These are phyloP conservation scores for Hyalella azteca DNA, from an alignment of 2,888 invertebrate genomes.

Conservation along the genomic window DNA sequence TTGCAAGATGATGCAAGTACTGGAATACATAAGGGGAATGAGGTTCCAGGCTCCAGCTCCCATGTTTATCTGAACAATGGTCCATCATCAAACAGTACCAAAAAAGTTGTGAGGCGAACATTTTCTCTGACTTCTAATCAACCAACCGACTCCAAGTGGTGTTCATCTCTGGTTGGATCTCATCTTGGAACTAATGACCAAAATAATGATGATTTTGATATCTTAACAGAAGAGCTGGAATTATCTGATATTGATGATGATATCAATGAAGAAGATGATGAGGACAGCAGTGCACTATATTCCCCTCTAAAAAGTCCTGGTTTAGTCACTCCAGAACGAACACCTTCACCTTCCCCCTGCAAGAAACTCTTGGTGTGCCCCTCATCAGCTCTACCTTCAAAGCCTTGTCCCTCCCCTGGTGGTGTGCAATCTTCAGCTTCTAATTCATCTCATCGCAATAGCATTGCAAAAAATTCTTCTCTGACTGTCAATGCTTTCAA, in stretches of 20 bases:
- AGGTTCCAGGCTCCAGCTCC: too few species aligned
- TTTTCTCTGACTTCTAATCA: background rate
- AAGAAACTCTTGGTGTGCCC: background rate
- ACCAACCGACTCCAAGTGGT: too few species aligned
- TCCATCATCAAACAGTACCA: too few species aligned
- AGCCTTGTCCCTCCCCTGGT: background rate
- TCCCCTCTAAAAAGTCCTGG: constrained; percentile 11
- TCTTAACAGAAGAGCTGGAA: background rate
- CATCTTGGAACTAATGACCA: too few species aligned
- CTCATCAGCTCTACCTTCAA: background rate
- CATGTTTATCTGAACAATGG: too few species aligned
- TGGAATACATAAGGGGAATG: too few species aligned
- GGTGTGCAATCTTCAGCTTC: background rate
- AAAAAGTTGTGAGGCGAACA: background rate
- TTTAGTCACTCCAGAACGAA: constrained; percentile 13
- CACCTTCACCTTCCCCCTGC: constrained; percentile 30
- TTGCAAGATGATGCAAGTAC: too few species aligned
- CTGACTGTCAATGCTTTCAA: background rate
- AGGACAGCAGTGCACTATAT: background rate
- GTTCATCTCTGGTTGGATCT: too few species aligned
- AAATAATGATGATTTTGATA: background rate
- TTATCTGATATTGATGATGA: background rate
- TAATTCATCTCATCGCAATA: background rate
- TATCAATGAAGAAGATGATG: background rate
- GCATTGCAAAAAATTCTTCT: background rate